Conservation (phyloP, 2,797 vertebrate species). For the Liasis olivaceus region DNA sequence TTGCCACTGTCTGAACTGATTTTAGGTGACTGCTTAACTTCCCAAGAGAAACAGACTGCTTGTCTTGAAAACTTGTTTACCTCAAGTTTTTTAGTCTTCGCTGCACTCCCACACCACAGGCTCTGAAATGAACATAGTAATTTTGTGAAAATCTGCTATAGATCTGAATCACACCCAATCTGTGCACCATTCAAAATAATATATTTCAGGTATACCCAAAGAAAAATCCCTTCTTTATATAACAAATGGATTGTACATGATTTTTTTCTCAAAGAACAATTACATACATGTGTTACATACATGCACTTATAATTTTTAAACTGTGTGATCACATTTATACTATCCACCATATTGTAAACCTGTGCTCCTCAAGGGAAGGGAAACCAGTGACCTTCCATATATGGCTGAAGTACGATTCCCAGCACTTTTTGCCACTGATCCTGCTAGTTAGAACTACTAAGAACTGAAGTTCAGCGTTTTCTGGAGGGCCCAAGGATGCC, state of each 20-base stretch:
- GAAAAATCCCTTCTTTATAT: background rate
- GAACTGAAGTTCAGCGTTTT: no score
- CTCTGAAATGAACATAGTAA: constrained; percentile 15
- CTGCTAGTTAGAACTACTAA: no score
- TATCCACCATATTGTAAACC: no score
- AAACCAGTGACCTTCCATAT: no score
- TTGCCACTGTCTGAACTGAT: background rate
- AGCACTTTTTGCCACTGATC: no score
- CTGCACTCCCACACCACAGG: background rate
- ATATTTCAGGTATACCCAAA: background rate
- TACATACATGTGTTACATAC: background rate
- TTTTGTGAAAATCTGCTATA: background rate
- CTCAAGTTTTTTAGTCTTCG: background rate
- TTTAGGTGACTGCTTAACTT: background rate
- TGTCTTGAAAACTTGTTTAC: constrained; percentile 16
- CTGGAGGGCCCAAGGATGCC: no score
- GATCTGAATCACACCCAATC: background rate
- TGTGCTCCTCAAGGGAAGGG: no score
- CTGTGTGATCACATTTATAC: no score
- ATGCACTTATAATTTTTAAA: background rate
- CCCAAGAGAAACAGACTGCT: constrained; percentile 11
- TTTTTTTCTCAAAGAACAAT: background rate
- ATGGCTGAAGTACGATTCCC: no score
- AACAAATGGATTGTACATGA: background rate
- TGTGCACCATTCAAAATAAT: background rate